Evolutionary conservation across 2,113 vertebrate genomes (phyloP).

Genomic region (Pantherophis guttatus): DNA sequence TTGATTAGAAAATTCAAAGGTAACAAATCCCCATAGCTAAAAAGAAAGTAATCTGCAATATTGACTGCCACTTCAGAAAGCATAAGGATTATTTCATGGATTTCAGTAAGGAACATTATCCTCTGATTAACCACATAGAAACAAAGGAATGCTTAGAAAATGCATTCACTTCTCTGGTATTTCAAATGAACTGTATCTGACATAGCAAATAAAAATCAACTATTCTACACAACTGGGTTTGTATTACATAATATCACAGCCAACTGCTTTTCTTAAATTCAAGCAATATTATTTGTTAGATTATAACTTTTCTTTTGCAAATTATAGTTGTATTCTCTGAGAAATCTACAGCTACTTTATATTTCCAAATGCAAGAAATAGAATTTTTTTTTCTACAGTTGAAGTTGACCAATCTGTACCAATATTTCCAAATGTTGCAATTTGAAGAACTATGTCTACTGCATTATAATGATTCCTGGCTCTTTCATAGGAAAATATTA

Average conservation of each 20-base stretch:
- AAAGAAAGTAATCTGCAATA: background rate
- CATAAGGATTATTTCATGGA: conserved; percentile 3
- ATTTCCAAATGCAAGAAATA: background rate
- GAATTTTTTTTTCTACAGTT: background rate
- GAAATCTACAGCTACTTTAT: background rate
- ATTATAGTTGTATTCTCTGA: background rate
- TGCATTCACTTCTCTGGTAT: background rate
- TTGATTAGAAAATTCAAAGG: background rate
- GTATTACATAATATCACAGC: background rate
- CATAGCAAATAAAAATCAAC: background rate
- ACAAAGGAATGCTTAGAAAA: background rate
- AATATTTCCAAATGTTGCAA: background rate
- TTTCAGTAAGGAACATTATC: conserved; percentile 1
- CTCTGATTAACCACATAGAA: background rate
- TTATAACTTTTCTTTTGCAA: background rate
- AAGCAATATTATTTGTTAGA: background rate
- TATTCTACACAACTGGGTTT: background rate
- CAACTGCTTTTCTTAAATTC: background rate
- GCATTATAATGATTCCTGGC: background rate
- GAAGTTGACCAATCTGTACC: background rate
- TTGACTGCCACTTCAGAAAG: background rate
- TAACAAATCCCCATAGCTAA: background rate
- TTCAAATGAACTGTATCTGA: background rate
- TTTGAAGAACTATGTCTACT: background rate
- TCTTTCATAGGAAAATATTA: background rate